Conservation (phyloP, 2,888 invertebrate species). For the Phorcus lineatus region DNA sequence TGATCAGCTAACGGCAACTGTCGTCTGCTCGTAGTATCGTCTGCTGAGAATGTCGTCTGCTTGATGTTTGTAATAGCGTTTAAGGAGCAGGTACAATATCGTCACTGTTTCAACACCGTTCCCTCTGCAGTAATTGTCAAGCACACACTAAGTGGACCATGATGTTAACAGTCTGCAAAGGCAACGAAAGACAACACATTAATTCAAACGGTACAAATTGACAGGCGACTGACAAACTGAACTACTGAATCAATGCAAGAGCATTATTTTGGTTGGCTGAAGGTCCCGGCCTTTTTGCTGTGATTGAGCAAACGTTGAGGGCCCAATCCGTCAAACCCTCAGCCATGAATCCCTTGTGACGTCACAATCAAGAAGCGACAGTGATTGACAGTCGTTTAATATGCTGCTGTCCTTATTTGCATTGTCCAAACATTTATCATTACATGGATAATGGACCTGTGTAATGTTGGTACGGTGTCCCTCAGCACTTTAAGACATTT, state of each 20-base stretch:
- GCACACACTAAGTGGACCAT: neutral
- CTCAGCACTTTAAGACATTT: no score
- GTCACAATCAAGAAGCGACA: no score
- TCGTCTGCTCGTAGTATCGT: neutral
- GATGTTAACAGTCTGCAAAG: neutral
- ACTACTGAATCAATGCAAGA: neutral
- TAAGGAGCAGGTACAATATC: neutral
- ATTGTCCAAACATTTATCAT: no score
- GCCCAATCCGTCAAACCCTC: no score
- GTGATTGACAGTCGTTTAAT: no score
- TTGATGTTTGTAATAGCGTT: no score
- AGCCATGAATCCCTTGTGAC: no score
- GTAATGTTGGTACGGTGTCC: no score
- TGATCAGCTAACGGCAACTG: neutral
- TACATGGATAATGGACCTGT: no score
- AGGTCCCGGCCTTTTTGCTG: no score
- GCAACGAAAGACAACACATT: constrained; percentile 7
- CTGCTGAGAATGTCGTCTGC: constrained; percentile 4
- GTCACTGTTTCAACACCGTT: neutral
- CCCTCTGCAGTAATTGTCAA: neutral
- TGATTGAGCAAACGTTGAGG: no score
- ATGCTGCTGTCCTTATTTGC: no score
- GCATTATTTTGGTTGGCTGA: neutral
- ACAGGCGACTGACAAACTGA: neutral
- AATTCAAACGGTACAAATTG: constrained; percentile 1